Evolutionary conservation across 2,888 invertebrate genomes (phyloP).

Genomic region (Amblyjoppa fuscipennis): DNA sequence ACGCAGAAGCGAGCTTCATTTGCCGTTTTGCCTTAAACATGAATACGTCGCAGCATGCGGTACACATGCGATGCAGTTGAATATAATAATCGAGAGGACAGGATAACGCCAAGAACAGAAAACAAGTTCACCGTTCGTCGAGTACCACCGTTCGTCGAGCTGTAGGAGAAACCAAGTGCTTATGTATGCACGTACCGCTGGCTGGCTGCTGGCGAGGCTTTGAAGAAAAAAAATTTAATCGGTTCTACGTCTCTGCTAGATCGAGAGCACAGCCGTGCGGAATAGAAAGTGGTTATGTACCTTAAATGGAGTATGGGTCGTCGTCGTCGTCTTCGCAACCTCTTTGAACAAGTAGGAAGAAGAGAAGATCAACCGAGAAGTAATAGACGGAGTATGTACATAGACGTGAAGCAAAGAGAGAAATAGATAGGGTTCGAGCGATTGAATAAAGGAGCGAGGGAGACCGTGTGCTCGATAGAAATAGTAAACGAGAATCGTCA

Average conservation of each 20-base stretch:
- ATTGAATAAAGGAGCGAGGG: conserved; percentile 15
- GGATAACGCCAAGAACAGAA: conserved; percentile 1
- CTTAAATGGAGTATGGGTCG: conserved; percentile 68
- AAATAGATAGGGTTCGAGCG: conserved; percentile 13
- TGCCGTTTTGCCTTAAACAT: background rate
- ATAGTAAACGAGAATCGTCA: conserved; percentile 10
- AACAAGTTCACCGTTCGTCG: conserved; percentile 2
- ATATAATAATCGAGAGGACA: conserved; percentile 5
- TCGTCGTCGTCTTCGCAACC: conserved; percentile 33
- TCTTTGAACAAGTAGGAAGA: conserved; percentile 45
- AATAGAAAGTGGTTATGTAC: conserved; percentile 75
- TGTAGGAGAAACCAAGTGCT: conserved; percentile 38
- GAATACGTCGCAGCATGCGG: background rate
- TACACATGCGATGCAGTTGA: background rate
- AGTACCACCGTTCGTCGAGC: conserved; percentile 7
- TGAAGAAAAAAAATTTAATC: conserved; percentile 65
- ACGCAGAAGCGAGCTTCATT: background rate
- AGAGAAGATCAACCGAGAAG: conserved; percentile 38
- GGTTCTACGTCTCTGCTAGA: conserved; percentile 68
- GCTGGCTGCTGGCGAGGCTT: conserved; percentile 24
- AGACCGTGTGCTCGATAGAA: conserved; percentile 8
- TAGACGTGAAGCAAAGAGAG: conserved; percentile 38
- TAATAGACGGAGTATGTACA: conserved; percentile 35
- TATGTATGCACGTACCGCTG: conserved; percentile 52
- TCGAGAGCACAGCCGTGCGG: conserved; percentile 69